phyloP scores from a whole-genome alignment of 2,113 vertebrate genomes.

The Scatophagus argus region DNA sequence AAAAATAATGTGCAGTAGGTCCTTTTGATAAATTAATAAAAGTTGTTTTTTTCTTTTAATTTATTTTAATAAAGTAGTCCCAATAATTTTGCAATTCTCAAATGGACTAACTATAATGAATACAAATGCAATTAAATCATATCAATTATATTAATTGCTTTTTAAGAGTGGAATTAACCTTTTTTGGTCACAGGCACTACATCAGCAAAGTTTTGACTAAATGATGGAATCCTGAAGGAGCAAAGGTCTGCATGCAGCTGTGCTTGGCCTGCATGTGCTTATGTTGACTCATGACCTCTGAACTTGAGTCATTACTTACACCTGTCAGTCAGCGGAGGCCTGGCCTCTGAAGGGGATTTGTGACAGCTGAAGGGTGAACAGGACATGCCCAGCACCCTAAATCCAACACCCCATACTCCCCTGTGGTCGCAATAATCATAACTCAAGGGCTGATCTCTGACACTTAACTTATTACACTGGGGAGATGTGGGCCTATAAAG shows the following conservation, averaged over 20 bases:
- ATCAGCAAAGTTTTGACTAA: constrained; percentile 17
- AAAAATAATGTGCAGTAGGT: constrained; percentile 4
- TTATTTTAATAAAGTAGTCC: neutral
- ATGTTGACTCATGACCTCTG: constrained; percentile 73
- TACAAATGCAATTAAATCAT: constrained; percentile 9
- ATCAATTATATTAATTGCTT: constrained; percentile 1
- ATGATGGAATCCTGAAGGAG: constrained; percentile 43
- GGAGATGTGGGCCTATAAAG: constrained; percentile 48
- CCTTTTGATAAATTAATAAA: constrained; percentile 6
- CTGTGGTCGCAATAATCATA: constrained; percentile 76
- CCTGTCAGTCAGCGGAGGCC: constrained; percentile 77
- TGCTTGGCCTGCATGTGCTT: constrained; percentile 62
- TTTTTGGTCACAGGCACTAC: constrained; percentile 23
- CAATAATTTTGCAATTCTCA: neutral
- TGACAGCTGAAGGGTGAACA: constrained; percentile 81
- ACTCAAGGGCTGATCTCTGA: constrained; percentile 76
- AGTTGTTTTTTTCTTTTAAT: neutral
- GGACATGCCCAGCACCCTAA: constrained; percentile 70
- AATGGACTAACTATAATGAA: constrained; percentile 7
- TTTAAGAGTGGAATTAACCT: constrained; percentile 11
- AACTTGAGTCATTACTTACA: constrained; percentile 77
- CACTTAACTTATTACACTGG: constrained; percentile 56
- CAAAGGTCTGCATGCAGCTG: constrained; percentile 69
- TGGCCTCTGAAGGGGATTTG: constrained; percentile 59
- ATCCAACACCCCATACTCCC: constrained; percentile 56